Percentiles rank a stretch among this genome's conserved stretches.
phyloP scores from a whole-genome alignment of 2,113 vertebrate species.

The Gallinago jamesoni region DNA sequence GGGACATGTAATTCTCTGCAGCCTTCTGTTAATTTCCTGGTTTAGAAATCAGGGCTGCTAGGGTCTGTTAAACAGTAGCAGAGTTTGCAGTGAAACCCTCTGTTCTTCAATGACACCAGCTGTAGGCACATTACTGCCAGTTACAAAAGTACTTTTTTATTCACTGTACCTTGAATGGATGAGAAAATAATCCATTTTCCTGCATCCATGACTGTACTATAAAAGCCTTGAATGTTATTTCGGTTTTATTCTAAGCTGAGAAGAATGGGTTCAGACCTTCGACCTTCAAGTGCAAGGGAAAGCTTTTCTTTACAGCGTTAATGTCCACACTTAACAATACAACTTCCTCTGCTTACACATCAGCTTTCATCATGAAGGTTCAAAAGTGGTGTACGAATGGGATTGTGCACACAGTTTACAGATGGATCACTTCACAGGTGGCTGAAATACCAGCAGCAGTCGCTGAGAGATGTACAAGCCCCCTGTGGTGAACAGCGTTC shows the following conservation, averaged over 20 bases:
- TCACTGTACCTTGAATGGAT: background rate
- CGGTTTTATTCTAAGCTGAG: background rate
- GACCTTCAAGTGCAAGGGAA: background rate
- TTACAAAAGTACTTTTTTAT: background rate
- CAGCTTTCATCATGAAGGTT: background rate
- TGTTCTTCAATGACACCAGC: background rate
- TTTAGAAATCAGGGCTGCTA: background rate
- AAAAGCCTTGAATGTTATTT: background rate
- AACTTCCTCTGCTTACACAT: background rate
- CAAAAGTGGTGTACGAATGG: background rate
- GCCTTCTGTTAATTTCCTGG: background rate
- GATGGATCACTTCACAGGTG: fast-evolving
- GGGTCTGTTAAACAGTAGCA: background rate
- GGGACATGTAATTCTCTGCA: background rate
- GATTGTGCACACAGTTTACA: background rate
- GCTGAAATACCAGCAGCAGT: background rate
- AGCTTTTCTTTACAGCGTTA: background rate
- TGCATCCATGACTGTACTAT: background rate
- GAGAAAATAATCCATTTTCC: background rate
- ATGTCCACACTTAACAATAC: background rate
- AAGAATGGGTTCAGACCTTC: background rate
- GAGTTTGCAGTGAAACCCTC: background rate
- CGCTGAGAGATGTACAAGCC: background rate
- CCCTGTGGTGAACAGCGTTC: background rate
- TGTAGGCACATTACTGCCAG: background rate